Percentiles rank a stretch among this genome's conserved stretches.
phyloP scores from a whole-genome alignment of 1,140 invertebrate species.

The Cydia splendana region DNA sequence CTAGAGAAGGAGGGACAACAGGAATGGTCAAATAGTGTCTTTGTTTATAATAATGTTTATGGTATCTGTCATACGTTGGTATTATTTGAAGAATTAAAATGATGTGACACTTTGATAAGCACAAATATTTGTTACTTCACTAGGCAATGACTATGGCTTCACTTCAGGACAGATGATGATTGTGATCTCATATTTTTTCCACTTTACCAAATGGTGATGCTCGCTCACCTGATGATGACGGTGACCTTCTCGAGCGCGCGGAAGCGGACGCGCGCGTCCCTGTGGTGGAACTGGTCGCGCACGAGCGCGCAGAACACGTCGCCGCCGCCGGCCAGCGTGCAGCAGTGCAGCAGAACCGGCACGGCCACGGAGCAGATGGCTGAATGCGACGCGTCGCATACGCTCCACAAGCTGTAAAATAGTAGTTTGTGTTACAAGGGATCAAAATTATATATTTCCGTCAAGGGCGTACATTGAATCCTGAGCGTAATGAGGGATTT shows the following conservation, averaged over 20 bases:
- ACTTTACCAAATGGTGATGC: too few relatives aligned
- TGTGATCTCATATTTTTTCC: too few relatives aligned
- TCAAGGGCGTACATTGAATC: too few relatives aligned
- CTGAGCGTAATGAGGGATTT: too few relatives aligned
- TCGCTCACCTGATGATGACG: slow-evolving; percentile 85
- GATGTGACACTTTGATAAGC: too few relatives aligned
- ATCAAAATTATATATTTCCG: too few relatives aligned
- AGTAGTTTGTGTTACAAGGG: too few relatives aligned
- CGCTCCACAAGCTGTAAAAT: slow-evolving; percentile 91
- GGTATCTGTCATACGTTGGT: too few relatives aligned
- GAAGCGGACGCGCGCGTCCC: slow-evolving; percentile 94
- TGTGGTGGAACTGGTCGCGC: slow-evolving; percentile 94
- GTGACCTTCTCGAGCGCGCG: slow-evolving; percentile 96
- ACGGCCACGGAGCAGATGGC: slow-evolving; percentile 95
- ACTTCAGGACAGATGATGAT: too few relatives aligned
- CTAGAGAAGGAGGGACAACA: slow-evolving; percentile 59
- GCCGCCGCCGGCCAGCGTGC: slow-evolving; percentile 94
- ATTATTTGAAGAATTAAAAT: too few relatives aligned
- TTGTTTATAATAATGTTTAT: neutral
- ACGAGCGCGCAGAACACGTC: slow-evolving; percentile 97
- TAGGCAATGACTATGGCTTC: slow-evolving; percentile 84
- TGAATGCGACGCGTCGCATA: slow-evolving; percentile 95
- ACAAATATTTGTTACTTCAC: slow-evolving; percentile 40
- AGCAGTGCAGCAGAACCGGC: slow-evolving; percentile 95
- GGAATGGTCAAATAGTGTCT: too few relatives aligned